Base-by-base conservation (phyloP, 2,113 vertebrate genomes). In the Corythornis cristatus region DNA sequence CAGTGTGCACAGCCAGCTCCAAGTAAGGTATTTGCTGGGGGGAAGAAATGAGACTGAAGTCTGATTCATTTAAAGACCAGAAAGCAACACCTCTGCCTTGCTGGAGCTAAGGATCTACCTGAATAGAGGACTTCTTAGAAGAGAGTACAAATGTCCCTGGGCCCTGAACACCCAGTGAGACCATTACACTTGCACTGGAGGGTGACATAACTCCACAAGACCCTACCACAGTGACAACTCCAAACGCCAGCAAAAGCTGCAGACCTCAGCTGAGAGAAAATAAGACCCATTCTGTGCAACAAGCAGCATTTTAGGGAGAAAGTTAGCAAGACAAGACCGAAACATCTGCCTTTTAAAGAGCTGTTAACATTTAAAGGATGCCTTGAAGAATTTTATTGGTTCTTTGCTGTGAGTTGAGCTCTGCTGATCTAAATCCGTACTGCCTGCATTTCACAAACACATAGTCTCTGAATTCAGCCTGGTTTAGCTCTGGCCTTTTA, bases 381-480 rank as follows among this genome's bases (percentile, higher is more conserved):
- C 72, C 67, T 87, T 72, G 74, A 90, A 94, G 65, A 88, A 51
- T 81, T 62, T 58, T 54, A 20, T 77, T 86, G 73, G 88, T 93
- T 95, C 77, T 87, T 81, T 84, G 60, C 67, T 4, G 6, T 18
- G 58, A 72, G 68, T 42, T 62, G 84, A 92, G 85, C 67, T 89
- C 91, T 87, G 78, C 81, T 74, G 60, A 50, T 73, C 88, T 91
- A 93, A 94, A 94, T 88, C 74, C 64, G 91, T 67, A 93, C 68
- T 7, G 4, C 71, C 75, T 62, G 22, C 19, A 14, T 85, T 85
- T 81, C 50, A 61, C n/a, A 43, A 62, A 61, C 6, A 16, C 4
- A 9, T 42, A 50, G 43, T 64, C 62, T 94, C 89, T 62, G 77
- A 83, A 67, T 73, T 82, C 89, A 83, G 65, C 77, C 82, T 54